These are phyloP conservation scores for Drepana arcuata DNA, from an alignment of 1,140 invertebrate genomes.

Conservation along the genomic window DNA sequence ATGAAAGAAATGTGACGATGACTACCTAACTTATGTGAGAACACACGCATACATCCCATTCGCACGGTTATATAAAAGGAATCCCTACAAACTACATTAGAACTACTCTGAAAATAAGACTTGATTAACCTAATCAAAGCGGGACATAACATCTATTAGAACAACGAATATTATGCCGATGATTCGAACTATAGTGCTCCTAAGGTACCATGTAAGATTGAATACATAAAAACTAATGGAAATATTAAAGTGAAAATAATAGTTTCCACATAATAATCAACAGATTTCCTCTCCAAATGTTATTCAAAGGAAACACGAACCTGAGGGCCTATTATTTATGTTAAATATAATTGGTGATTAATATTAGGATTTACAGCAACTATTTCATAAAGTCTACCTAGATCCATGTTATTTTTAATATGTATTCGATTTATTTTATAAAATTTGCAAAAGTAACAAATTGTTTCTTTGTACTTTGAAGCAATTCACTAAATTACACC, in stretches of 20 bases:
- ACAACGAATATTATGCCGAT: constrained; percentile 41
- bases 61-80: constrained; percentile 52
- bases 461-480: constrained; percentile 73
- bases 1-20: constrained; percentile 45
- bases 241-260: constrained; percentile 51
- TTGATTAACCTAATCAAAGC: constrained; percentile 48
- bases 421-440: constrained; percentile 67
- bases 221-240: constrained; percentile 47
- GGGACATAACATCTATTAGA: constrained; percentile 34
- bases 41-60: constrained; percentile 51
- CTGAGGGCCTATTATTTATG: too few relatives aligned
- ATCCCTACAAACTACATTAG: constrained; percentile 45
- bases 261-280: constrained; percentile 59
- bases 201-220: constrained; percentile 32
- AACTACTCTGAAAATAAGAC: constrained; percentile 51
- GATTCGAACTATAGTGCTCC: constrained; percentile 37
- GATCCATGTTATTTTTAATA: constrained; percentile 53
- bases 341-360: constrained; percentile 46
- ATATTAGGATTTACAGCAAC: constrained; percentile 59
- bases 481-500: constrained; percentile 73
- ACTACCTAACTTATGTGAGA: constrained; percentile 52
- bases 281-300: constrained; percentile 61
- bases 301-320: constrained; percentile 48
- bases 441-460: constrained; percentile 74
- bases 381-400: constrained; percentile 67